A percentile compares a stretch with the other conserved stretches of the same genome.
phyloP scores from a whole-genome alignment of 2,888 invertebrate genomes.

The Eupithecia tripunctaria region DNA sequence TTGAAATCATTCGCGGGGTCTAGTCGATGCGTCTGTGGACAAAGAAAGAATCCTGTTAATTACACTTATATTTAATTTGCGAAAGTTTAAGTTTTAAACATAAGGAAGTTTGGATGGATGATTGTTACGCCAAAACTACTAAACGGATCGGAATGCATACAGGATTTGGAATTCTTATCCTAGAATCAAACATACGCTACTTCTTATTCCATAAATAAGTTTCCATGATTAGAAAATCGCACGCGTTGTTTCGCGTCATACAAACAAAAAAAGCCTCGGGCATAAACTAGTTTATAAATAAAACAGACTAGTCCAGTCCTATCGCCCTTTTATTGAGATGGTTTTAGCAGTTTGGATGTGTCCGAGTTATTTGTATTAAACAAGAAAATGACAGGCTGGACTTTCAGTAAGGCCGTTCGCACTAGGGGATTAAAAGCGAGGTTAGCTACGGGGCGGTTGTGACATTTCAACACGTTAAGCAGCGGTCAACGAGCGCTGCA shows the following conservation, averaged over 20 bases:
- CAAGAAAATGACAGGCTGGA: not conserved
- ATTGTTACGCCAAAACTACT: too few species aligned
- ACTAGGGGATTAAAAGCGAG: not conserved
- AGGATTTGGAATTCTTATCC: too few species aligned
- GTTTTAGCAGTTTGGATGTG: not conserved
- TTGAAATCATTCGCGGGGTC: slow-evolving; percentile 69
- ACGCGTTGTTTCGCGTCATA: too few species aligned
- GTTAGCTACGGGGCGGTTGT: not conserved
- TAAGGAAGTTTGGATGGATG: too few species aligned
- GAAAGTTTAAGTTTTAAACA: too few species aligned
- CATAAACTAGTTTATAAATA: too few species aligned
- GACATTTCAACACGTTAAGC: not conserved
- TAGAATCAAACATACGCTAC: too few species aligned
- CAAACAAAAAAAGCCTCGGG: too few species aligned
- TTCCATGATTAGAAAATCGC: too few species aligned
- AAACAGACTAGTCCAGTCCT: not conserved
- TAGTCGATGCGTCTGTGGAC: slow-evolving; percentile 56
- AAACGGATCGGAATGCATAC: too few species aligned
- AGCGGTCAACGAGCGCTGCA: not conserved
- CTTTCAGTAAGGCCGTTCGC: not conserved
- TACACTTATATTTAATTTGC: too few species aligned
- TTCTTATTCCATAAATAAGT: too few species aligned
- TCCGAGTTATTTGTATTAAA: not conserved
- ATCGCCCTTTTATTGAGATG: not conserved
- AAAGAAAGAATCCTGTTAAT: slow-evolving; percentile 35